phyloP scores from a whole-genome alignment of 2,888 invertebrate genomes.

The Mythimna albipuncta region DNA sequence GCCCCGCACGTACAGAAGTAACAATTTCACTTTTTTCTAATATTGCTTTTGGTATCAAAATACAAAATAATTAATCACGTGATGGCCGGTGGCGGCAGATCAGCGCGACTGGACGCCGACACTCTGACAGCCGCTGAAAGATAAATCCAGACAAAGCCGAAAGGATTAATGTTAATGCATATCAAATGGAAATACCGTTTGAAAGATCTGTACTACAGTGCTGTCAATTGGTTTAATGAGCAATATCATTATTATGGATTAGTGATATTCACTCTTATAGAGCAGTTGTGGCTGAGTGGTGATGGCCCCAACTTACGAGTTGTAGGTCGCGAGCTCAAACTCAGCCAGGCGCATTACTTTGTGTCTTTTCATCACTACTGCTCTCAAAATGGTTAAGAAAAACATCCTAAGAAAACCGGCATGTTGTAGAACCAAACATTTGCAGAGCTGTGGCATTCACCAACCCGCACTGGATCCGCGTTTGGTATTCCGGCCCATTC shows the following conservation, averaged over 20 bases:
- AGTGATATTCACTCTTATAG: too few relatives aligned
- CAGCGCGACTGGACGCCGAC: neutral
- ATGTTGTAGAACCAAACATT: too few relatives aligned
- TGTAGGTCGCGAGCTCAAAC: too few relatives aligned
- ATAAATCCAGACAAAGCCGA: slow-evolving; percentile 2
- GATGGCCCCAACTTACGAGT: too few relatives aligned
- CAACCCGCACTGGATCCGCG: too few relatives aligned
- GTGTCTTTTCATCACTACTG: too few relatives aligned
- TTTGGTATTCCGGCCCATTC: too few relatives aligned
- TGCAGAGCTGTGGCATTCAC: too few relatives aligned
- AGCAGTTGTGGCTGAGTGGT: too few relatives aligned
- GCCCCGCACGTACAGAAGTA: neutral
- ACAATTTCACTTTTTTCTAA: neutral
- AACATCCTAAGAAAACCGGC: too few relatives aligned
- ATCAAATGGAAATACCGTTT: neutral
- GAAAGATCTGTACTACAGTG: neutral
- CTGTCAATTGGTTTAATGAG: neutral
- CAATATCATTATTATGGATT: neutral
- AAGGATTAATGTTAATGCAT: neutral
- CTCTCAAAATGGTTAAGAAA: too few relatives aligned
- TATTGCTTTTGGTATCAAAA: neutral
- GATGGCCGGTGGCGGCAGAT: slow-evolving; percentile 13
- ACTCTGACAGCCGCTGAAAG: neutral
- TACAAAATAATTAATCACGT: slow-evolving; percentile 7
- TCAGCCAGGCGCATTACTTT: too few relatives aligned